A percentile compares a stretch with the other conserved stretches of the same genome.
phyloP scores from a whole-genome alignment of 2,797 vertebrate species.

The Gymnothorax javanicus region DNA sequence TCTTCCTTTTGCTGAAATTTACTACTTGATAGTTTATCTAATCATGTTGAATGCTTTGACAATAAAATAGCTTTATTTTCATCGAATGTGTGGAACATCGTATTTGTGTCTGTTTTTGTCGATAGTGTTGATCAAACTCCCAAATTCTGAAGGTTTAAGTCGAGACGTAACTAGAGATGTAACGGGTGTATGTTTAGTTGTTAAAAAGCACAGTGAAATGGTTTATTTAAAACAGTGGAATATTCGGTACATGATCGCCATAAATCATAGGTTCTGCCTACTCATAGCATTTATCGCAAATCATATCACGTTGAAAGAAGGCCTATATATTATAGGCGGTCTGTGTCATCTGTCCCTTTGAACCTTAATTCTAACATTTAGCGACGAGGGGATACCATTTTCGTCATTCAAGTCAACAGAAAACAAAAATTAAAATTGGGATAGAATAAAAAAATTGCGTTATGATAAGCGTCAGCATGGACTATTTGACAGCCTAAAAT shows the following conservation, averaged over 20 bases:
- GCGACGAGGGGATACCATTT: neutral
- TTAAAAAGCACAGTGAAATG: neutral
- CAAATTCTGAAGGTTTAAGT: neutral
- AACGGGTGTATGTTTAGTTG: neutral
- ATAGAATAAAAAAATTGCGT: too few species aligned
- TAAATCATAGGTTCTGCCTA: neutral
- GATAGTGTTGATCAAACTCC: neutral
- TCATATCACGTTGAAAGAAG: neutral
- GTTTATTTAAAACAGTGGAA: neutral
- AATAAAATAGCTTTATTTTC: constrained; percentile 99
- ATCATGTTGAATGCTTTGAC: constrained; percentile 99
- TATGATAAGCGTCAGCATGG: too few species aligned
- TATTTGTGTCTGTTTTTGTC: constrained; percentile 38
- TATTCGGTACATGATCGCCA: too few species aligned
- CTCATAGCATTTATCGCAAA: neutral
- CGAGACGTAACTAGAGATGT: neutral
- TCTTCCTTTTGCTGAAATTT: constrained; percentile 86
- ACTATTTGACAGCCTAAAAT: too few species aligned
- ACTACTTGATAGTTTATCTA: constrained; percentile 98
- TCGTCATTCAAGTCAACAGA: neutral
- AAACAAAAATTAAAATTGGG: neutral
- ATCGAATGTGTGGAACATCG: constrained; percentile 67
- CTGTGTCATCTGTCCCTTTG: neutral
- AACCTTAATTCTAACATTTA: neutral
- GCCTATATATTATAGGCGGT: neutral